Evolutionary conservation across 2,797 vertebrate genomes (phyloP), one percentile per base, ranked within the genome.

Genomic region (Somateria mollissima): DNA sequence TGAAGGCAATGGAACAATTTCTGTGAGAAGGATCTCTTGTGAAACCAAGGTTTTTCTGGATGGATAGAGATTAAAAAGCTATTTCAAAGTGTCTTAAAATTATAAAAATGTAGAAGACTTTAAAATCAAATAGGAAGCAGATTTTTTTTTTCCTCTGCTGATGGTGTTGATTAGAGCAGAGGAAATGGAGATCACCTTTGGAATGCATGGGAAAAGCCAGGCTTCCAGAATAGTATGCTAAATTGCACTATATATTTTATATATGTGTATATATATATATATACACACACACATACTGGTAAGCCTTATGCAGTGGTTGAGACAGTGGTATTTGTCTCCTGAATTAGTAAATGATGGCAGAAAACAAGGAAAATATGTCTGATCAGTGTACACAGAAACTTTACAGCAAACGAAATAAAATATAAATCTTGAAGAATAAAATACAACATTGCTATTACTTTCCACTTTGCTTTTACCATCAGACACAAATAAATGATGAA

Each of bases 131-230:
- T 90, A 86, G 28, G 67, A 95, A 95, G 87, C 92, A 95, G 89
- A 76, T 45, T 73, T 77, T 81, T 74, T 60, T 45, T 82, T 37
- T 19, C 39, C 45, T 84, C 30, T 75, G 67, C 85, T 94, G 94
- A 87, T 96, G 91, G 80, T 95, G 95, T 76, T 97, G 95, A 96
- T 96, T 96, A 96, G 49, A 79, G 62, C 28, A 86, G 77, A 94
- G 95, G 95, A 97, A 96, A 87, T 77, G 53, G 91, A 94, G 87
- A 94, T 90, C 91, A 88, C 80, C 61, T 8, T 54, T 91, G 95
- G 95, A 97, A 97, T 97, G 95, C 92, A 90, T 86, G 91, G 95
- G 95, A 94, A 96, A 95, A 94, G 66, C 4, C 88, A 92, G 36
- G 16, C 53, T 92, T 93, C 70, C 83, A 95, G 80, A 76, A 78